Conservation (phyloP, 2,113 vertebrate species). For the Monarcha castaneiventris region DNA sequence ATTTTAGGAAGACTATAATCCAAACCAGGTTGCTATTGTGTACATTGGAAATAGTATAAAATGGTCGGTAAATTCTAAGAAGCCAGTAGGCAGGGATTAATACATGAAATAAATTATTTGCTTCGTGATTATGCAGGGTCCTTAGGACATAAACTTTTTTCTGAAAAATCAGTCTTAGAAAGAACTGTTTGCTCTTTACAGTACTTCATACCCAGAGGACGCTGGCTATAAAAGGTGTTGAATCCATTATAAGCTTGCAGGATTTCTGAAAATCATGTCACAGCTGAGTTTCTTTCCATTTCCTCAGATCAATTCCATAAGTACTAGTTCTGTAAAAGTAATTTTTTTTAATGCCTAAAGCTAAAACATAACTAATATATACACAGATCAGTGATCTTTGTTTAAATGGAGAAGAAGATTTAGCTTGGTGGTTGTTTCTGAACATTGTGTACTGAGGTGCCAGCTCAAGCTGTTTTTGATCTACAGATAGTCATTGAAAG, state of each 20-base stretch:
- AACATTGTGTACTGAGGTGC: not conserved
- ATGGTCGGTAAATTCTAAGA: not conserved
- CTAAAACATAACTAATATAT: not conserved
- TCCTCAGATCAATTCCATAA: not conserved
- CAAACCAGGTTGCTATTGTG: not conserved
- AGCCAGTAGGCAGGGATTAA: not conserved
- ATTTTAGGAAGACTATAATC: not conserved
- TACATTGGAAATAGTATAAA: not conserved
- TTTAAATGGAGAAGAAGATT: not conserved
- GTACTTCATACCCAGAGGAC: not conserved
- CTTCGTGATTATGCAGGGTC: not conserved
- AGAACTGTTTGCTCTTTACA: not conserved
- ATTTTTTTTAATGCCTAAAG: not conserved
- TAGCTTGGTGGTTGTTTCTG: not conserved
- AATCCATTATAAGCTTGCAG: not conserved
- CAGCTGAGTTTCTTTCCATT: not conserved
- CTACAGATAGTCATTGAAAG: not conserved
- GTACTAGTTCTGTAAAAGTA: not conserved
- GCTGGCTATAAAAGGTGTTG: not conserved
- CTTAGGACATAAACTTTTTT: not conserved
- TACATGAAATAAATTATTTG: not conserved
- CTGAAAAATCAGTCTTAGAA: not conserved
- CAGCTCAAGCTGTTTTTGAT: not conserved
- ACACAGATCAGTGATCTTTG: not conserved
- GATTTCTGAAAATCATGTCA: not conserved